These are phyloP conservation scores for Caenorhabditis afra DNA, from an alignment of 2,888 invertebrate species.

Conservation along the genomic window DNA sequence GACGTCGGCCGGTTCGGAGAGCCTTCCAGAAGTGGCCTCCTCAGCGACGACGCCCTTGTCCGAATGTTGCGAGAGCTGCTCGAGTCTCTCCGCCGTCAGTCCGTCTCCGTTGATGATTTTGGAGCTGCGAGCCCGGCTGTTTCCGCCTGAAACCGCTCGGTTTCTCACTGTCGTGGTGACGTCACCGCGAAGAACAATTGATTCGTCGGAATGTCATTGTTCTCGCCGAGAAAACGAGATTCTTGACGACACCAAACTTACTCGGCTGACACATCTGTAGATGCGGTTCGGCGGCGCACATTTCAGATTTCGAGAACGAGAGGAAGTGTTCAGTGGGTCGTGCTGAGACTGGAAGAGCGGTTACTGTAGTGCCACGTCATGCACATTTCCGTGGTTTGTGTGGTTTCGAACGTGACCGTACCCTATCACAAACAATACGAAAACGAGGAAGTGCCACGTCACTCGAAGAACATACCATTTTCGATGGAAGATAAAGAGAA, in stretches of 20 bases:
- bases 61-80: constrained; percentile 48
- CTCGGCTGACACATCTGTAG: constrained; percentile 53
- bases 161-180: neutral
- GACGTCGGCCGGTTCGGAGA: constrained; percentile 11
- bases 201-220: constrained; percentile 12
- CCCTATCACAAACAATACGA: neutral
- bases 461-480: constrained; percentile 12
- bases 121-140: constrained; percentile 40
- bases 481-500: neutral
- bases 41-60: constrained; percentile 57
- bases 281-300: constrained; percentile 69
- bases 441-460: neutral
- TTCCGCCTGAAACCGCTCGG: constrained; percentile 3
- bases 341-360: constrained; percentile 10
- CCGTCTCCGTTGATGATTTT: constrained; percentile 57
- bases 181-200: constrained; percentile 3
- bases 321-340: constrained; percentile 51
- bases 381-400: neutral
- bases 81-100: constrained; percentile 51
- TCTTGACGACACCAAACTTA: constrained; percentile 20
- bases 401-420: constrained; percentile 10
- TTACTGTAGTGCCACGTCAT: constrained; percentile 1
- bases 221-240: neutral
- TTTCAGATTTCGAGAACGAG: constrained; percentile 61
- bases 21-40: constrained; percentile 40